Base-by-base conservation (phyloP, 2,113 vertebrate species). In the Aphelocoma coerulescens region DNA sequence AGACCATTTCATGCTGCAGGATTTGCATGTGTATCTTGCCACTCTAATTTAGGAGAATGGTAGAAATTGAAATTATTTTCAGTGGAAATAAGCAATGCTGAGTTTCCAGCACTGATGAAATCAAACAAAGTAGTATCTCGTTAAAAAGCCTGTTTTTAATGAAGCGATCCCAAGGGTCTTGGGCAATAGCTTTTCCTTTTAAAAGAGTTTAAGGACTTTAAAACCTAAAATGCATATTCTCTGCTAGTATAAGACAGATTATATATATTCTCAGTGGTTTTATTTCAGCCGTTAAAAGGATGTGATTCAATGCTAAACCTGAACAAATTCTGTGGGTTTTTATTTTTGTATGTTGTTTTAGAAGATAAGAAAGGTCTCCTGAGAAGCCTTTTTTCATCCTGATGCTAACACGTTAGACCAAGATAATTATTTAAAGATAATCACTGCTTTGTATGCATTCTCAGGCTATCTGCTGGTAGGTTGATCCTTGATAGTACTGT, bases 341-440 rank as follows among this genome's bases (percentile, higher is more conserved):
- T 76, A 30, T 62, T 83, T 86, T 33, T 79, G 6, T 43, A 6
- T n/a, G 14, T 69, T 87, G 9, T 52, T 76, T 79, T 46, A 80
- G 83, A 76, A 92, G 35, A n/a, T 84, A 94, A 67, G 26, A 52
- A 84, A 72, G 4, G 20, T 72, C 41, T 55, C 52, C 21, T 95
- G 79, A 93, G 94, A 95, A 95, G 39, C 20, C 6, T 62, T 93
- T 91, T 90, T 96, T 91, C 35, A 14, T 91, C 67, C 94, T 93
- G 48, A 68, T 61, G 75, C 39, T 48, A 93, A 19, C 46, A 48
- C 27, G 32, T 88, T 78, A 80, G 81, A 76, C 43, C 26, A 79
- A 55, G 69, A 73, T 81, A 92, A 67, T 75, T 46, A 22, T 21
- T 74, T 77, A 68, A 86, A 71, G 48, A 39, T 78, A 61, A n/a